phyloP scores from a whole-genome alignment of 2,113 vertebrate genomes.

The Pungitius pungitius region DNA sequence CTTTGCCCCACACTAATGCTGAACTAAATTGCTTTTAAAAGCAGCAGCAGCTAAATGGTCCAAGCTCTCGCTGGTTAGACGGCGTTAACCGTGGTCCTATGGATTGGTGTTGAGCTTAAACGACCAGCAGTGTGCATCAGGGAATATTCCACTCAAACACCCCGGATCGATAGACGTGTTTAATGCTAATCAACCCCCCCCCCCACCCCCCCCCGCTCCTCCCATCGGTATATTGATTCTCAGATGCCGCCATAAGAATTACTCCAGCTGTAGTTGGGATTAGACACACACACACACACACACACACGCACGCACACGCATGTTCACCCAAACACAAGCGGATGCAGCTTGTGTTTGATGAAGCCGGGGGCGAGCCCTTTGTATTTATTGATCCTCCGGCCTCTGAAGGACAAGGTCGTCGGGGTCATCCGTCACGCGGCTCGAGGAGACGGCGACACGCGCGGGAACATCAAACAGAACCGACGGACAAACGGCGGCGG shows the following conservation, averaged over 20 bases:
- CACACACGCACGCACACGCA: slow-evolving; percentile 19
- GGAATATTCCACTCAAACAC: slow-evolving; percentile 52
- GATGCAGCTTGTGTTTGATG: slow-evolving; percentile 62
- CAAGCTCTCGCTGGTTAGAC: slow-evolving; percentile 27
- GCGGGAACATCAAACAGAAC: slow-evolving; percentile 69
- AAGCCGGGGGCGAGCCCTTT: slow-evolving; percentile 47
- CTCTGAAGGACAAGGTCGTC: slow-evolving; percentile 71
- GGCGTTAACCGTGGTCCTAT: slow-evolving; percentile 24
- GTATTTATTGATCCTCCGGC: slow-evolving; percentile 68
- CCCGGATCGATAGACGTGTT: slow-evolving; percentile 72
- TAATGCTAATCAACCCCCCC: slow-evolving; percentile 67
- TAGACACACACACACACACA: slow-evolving; percentile 14
- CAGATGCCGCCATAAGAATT: slow-evolving; percentile 13
- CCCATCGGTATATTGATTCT: slow-evolving; percentile 60
- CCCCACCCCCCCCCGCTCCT: too few species aligned
- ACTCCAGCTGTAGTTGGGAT: slow-evolving; percentile 31
- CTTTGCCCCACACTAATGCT: background rate
- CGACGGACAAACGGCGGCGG: slow-evolving; percentile 35
- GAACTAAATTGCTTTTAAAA: background rate
- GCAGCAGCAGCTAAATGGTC: background rate
- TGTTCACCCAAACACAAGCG: slow-evolving; percentile 32
- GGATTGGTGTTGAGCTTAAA: slow-evolving; percentile 49
- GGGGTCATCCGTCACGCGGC: slow-evolving; percentile 68
- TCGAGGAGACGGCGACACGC: slow-evolving; percentile 54
- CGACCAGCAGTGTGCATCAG: slow-evolving; percentile 22